These are phyloP conservation scores for Rhabdophis nuchalis DNA, from an alignment of 2,797 vertebrate species.

Conservation along the genomic window DNA sequence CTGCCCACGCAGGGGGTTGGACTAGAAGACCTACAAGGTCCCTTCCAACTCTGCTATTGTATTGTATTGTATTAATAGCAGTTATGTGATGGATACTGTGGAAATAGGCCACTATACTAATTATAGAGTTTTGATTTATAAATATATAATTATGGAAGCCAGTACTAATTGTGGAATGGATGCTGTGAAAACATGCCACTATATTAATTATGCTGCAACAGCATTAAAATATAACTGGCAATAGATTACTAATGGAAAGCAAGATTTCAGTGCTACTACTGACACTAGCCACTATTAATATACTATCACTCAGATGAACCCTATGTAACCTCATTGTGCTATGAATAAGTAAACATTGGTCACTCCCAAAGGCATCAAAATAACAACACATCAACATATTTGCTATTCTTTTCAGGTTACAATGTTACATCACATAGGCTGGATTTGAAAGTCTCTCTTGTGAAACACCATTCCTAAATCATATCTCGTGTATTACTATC, in stretches of 20 bases:
- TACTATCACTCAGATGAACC: background rate
- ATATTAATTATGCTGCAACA: background rate
- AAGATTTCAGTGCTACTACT: background rate
- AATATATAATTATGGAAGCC: background rate
- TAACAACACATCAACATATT: background rate
- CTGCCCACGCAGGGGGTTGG: no score
- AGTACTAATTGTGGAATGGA: background rate
- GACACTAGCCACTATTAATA: background rate
- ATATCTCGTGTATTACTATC: background rate
- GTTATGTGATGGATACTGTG: background rate
- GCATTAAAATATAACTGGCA: background rate
- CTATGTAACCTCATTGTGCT: background rate
- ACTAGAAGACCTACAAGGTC: no score
- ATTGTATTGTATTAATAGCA: no score
- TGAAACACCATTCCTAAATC: background rate
- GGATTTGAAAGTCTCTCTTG: background rate
- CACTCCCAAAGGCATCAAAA: background rate
- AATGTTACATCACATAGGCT: background rate
- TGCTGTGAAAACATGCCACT: background rate
- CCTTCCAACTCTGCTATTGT: no score
- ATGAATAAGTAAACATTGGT: background rate
- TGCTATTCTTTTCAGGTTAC: background rate
- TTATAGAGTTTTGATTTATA: background rate
- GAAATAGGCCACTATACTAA: background rate
- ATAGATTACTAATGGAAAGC: background rate